phyloP scores from a whole-genome alignment of 1,140 invertebrate species.

The Polypedilum pembai region DNA sequence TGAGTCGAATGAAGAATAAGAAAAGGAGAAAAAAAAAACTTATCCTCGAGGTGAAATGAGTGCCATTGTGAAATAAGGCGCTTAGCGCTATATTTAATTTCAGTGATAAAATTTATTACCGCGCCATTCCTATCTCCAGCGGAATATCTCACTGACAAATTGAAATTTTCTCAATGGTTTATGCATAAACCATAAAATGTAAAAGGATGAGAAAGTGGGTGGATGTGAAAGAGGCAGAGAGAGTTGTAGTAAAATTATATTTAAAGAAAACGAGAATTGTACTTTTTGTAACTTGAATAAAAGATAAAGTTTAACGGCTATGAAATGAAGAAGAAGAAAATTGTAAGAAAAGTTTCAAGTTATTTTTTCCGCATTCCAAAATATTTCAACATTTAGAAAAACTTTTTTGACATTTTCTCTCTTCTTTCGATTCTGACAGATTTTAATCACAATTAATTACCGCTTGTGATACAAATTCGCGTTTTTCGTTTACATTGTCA shows the following conservation, averaged over 20 bases:
- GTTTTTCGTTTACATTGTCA: too few species aligned
- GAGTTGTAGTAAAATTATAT: too few species aligned
- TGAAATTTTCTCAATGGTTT: slow-evolving; percentile 27
- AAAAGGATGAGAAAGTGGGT: background rate
- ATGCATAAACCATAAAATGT: slow-evolving; percentile 8
- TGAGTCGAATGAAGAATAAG: background rate
- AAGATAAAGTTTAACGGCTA: too few species aligned
- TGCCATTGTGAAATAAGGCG: slow-evolving; percentile 4
- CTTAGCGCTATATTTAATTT: background rate
- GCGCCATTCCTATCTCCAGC: background rate
- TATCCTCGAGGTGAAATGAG: slow-evolving; percentile 23
- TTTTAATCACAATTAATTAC: background rate
- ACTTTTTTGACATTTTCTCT: too few species aligned
- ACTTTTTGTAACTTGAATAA: too few species aligned
- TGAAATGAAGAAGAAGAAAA: too few species aligned
- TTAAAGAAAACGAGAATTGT: too few species aligned
- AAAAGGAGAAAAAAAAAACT: background rate
- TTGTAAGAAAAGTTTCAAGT: too few species aligned
- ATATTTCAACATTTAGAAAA: too few species aligned
- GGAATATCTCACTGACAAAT: slow-evolving; percentile 21
- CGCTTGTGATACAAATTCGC: background rate
- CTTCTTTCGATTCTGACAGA: background rate
- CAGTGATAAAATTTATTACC: slow-evolving; percentile 22
- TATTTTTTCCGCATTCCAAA: too few species aligned
- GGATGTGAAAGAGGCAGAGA: background rate